Evolutionary conservation across 2,113 vertebrate genomes (phyloP).

Genomic region (Tetrax tetrax): DNA sequence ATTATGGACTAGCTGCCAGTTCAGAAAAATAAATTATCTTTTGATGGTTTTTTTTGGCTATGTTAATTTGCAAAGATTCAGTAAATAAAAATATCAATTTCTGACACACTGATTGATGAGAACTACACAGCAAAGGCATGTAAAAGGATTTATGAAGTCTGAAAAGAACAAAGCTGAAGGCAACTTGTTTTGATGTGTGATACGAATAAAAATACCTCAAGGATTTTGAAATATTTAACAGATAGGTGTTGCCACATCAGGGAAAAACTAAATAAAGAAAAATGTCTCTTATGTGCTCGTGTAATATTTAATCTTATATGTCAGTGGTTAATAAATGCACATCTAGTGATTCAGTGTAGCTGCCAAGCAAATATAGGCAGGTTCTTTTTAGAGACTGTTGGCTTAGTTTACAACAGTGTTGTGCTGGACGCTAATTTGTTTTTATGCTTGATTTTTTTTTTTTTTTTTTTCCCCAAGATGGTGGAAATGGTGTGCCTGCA

Average conservation of each 20-base stretch:
- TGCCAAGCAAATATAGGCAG: background rate
- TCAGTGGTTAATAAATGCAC: background rate
- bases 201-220: background rate
- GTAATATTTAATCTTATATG: background rate
- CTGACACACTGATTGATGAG: background rate
- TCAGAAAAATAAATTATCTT: slow-evolving; percentile 27
- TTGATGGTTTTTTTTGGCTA: background rate
- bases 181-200: background rate
- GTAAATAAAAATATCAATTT: slow-evolving; percentile 19
- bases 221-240: background rate
- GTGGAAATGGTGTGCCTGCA: slow-evolving; percentile 99
- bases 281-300: background rate
- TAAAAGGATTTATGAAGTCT: background rate
- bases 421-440: slow-evolving; percentile 1
- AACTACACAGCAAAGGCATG: background rate
- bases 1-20: background rate
- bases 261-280: background rate
- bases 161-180: background rate
- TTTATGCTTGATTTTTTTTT: background rate
- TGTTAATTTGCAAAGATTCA: slow-evolving; percentile 24
- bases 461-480: slow-evolving; percentile 84
- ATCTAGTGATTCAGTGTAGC: background rate
- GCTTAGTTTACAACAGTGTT: background rate
- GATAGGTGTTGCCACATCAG: background rate
- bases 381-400: background rate